Percentiles rank a stretch among this genome's conserved stretches.
phyloP scores from a whole-genome alignment of 2,888 invertebrate genomes.

The Xiphydria camelus region DNA sequence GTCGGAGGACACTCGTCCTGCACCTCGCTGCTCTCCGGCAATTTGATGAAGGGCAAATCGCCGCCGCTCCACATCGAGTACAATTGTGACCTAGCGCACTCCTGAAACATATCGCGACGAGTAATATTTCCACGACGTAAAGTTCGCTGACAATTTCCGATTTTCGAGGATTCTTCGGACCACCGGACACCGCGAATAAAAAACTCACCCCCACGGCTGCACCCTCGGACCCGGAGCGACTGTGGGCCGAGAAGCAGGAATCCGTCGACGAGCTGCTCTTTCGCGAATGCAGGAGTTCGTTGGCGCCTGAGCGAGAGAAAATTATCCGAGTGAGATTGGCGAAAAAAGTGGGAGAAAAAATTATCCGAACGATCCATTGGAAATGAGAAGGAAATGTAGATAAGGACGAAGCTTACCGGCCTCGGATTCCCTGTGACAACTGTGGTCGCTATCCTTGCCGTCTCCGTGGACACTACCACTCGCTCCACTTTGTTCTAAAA shows the following conservation, averaged over 20 bases:
- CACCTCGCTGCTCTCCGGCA: conserved; percentile 57
- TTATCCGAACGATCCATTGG: conserved; percentile 1
- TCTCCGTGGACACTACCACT: conserved; percentile 50
- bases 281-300: conserved; percentile 59
- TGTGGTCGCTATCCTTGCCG: conserved; percentile 51
- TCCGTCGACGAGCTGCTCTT: conserved; percentile 67
- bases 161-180: too few species aligned
- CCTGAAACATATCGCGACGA: too few species aligned
- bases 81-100: conserved; percentile 55
- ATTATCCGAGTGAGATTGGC: neutral
- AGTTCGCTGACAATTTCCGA: too few species aligned
- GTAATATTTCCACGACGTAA: too few species aligned
- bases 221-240: conserved; percentile 62
- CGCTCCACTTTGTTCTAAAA: conserved; percentile 49
- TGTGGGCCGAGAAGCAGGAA: conserved; percentile 64
- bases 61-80: conserved; percentile 61
- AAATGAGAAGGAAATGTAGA: conserved; percentile 1
- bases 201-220: conserved; percentile 55
- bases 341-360: neutral
- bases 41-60: conserved; percentile 58
- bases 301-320: conserved; percentile 27
- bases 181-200: too few species aligned
- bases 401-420: conserved; percentile 34
- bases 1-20: conserved; percentile 50
- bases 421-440: conserved; percentile 49